Conservation (phyloP, 2,797 vertebrate genomes). For the Anolis apletophallus region DNA sequence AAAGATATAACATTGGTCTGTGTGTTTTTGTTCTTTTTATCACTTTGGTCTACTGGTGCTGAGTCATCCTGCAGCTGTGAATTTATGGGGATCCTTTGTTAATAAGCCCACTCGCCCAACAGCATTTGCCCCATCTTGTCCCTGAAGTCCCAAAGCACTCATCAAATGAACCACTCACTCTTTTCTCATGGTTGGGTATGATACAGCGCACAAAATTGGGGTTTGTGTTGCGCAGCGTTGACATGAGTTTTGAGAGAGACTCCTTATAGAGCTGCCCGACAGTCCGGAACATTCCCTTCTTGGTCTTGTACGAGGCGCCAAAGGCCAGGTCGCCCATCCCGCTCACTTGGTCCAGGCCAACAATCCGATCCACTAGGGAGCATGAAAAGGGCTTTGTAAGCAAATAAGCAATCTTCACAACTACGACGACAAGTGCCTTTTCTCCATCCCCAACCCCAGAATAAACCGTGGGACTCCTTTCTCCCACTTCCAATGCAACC, state of each 20-base stretch:
- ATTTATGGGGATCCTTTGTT: no score
- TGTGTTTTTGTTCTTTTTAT: no score
- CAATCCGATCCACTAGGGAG: constrained; percentile 88
- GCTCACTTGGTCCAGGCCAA: constrained; percentile 89
- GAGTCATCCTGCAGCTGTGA: no score
- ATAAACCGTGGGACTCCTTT: neutral
- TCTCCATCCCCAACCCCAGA: no score
- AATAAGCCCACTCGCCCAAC: no score
- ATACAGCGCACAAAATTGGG: constrained; percentile 94
- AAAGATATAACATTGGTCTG: no score
- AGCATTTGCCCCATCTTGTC: no score
- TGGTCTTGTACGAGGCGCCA: constrained; percentile 87
- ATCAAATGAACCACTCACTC: constrained; percentile 74
- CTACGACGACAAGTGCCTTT: neutral
- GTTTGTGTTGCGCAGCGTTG: constrained; percentile 92
- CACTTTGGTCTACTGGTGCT: no score
- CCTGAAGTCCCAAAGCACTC: neutral
- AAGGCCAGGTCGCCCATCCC: constrained; percentile 84
- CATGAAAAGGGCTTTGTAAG: constrained; percentile 5
- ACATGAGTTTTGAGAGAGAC: constrained; percentile 92
- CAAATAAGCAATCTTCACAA: neutral
- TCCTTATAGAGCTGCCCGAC: constrained; percentile 95
- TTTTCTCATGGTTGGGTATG: constrained; percentile 93
- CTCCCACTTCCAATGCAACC: neutral
- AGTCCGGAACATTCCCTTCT: constrained; percentile 93